A percentile compares a stretch with the other conserved stretches of the same genome.
phyloP scores from a whole-genome alignment of 35 echinoderm and acorn worm genomes.

The Ophiothrix spiculata region DNA sequence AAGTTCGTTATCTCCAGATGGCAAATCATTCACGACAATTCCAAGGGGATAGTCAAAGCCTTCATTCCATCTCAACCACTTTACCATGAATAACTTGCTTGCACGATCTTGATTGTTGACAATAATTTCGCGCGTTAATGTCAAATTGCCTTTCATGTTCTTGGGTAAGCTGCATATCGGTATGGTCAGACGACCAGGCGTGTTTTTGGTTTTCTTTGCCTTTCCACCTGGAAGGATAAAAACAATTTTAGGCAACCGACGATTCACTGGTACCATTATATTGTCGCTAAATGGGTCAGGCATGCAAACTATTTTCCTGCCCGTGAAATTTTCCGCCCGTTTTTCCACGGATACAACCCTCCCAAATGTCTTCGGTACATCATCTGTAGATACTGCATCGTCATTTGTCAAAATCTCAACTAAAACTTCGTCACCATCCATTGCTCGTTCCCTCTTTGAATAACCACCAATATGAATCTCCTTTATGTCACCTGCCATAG shows the following conservation, averaged over 20 bases:
- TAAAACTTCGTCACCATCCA: constrained; percentile 64
- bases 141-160: neutral
- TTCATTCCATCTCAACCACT: constrained; percentile 49
- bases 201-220: neutral
- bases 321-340: constrained; percentile 36
- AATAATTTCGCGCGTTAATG: constrained; percentile 6
- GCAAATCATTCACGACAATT: constrained; percentile 58
- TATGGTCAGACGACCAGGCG: neutral
- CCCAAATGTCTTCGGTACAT: constrained; percentile 51
- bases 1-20: constrained; percentile 25
- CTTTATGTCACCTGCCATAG: constrained; percentile 11
- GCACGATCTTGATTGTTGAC: constrained; percentile 41
- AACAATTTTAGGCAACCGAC: constrained; percentile 70
- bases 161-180: neutral
- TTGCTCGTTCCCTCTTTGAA: constrained; percentile 31
- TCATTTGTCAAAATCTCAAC: constrained; percentile 46
- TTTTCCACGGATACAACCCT: constrained; percentile 50
- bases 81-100: constrained; percentile 74
- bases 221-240: neutral
- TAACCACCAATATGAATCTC: constrained; percentile 46
- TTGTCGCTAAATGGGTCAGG: constrained; percentile 57
- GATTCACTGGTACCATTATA: constrained; percentile 73
- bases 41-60: constrained; percentile 60
- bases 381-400: neutral
- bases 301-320: constrained; percentile 68